Percentiles rank a stretch among this genome's conserved stretches.
Conservation (phyloP, 2,113 vertebrate species). For the Ursus arctos region DNA sequence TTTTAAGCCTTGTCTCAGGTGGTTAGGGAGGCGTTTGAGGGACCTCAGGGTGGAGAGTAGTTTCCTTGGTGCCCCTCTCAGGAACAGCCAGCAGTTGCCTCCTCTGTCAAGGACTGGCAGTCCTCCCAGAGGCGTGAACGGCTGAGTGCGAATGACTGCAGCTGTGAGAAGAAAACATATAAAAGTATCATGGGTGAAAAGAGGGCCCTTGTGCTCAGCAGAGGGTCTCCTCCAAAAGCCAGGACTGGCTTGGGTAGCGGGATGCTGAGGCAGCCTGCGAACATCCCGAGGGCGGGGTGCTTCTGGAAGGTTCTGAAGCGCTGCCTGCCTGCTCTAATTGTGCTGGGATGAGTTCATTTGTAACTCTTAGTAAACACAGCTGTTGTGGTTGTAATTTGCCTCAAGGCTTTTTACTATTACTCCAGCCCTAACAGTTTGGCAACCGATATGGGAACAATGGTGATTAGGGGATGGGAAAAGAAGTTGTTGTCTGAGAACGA, state of each 20-base stretch:
- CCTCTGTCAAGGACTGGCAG: neutral
- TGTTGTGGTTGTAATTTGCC: conserved; percentile 79
- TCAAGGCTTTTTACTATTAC: conserved; percentile 72
- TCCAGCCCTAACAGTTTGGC: conserved; percentile 64
- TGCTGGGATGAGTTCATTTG: conserved; percentile 63
- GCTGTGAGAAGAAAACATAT: conserved; percentile 23
- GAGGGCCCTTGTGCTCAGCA: neutral
- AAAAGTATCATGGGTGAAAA: neutral
- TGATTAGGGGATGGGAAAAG: conserved; percentile 29
- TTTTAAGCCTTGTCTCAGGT: neutral
- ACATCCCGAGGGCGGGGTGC: conserved; percentile 34
- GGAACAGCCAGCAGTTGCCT: neutral
- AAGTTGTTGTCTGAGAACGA: neutral
- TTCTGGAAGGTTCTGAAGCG: conserved; percentile 46
- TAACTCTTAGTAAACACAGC: conserved; percentile 81
- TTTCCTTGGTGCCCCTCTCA: neutral
- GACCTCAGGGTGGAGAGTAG: neutral
- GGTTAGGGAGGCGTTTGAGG: neutral
- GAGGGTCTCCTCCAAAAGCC: neutral
- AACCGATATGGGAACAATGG: conserved; percentile 45
- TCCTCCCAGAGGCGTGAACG: neutral
- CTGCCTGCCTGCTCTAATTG: neutral
- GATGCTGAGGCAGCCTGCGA: conserved; percentile 31
- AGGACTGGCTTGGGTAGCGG: neutral
- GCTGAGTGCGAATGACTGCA: neutral